Evolutionary conservation across 2,113 vertebrate species (phyloP).

Genomic region (Takifugu bimaculatus): DNA sequence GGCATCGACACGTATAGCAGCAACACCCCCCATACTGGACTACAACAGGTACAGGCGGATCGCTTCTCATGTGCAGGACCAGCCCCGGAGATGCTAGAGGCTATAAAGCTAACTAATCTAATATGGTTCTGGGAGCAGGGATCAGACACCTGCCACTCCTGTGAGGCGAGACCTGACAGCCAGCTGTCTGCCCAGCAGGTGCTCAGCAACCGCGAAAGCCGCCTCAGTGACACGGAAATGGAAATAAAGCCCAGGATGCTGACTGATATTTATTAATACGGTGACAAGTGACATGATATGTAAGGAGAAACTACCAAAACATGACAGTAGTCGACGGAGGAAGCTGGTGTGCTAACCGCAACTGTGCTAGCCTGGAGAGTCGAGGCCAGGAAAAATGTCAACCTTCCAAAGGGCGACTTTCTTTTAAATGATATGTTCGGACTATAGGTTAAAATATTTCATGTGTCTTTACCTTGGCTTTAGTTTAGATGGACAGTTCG

Average conservation of each 20-base stretch:
- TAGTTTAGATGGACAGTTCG: slow-evolving; percentile 4
- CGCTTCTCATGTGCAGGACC: too few species aligned
- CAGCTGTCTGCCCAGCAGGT: slow-evolving; percentile 49
- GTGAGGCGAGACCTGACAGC: not conserved
- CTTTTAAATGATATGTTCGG: not conserved
- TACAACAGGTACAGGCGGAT: too few species aligned
- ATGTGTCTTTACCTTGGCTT: slow-evolving; percentile 17
- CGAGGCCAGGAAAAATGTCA: not conserved
- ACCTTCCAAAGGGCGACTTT: too few species aligned
- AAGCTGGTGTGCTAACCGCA: slow-evolving; percentile 34
- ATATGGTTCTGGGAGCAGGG: slow-evolving; percentile 9
- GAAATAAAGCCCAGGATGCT: rapidly evolving
- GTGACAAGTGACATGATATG: not conserved
- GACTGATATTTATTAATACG: not conserved
- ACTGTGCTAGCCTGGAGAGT: slow-evolving; percentile 29
- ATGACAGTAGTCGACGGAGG: not conserved
- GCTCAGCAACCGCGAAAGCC: slow-evolving; percentile 28
- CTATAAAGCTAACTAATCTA: slow-evolving; percentile 28
- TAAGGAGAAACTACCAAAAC: not conserved
- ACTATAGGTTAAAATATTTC: not conserved
- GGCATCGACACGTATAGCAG: too few species aligned
- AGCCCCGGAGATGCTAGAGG: not conserved
- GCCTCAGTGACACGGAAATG: not conserved
- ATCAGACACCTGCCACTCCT: slow-evolving; percentile 36
- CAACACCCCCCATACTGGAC: too few species aligned